A percentile compares a stretch with the other conserved stretches of the same genome.
Conservation (phyloP, 2,888 invertebrate genomes). For the Drosophila peninsularis region DNA sequence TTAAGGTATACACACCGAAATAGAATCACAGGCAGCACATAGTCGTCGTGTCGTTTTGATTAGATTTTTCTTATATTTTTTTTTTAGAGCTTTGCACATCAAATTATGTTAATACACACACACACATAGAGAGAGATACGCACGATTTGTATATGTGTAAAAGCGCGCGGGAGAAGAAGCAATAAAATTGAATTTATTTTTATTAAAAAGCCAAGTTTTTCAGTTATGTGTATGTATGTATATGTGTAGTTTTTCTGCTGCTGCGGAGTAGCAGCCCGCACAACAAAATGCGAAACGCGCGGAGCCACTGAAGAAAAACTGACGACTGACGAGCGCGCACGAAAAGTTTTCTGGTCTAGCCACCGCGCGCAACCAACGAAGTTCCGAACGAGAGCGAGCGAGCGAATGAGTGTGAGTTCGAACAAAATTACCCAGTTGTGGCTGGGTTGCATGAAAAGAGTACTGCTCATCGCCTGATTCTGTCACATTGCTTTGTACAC, state of each 20-base stretch:
- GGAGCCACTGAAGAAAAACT: constrained; percentile 81
- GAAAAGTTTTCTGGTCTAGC: constrained; percentile 65
- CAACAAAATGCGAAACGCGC: constrained; percentile 80
- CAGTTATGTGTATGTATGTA: constrained; percentile 68
- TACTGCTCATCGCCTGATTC: constrained; percentile 16
- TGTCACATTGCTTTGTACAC: constrained; percentile 4
- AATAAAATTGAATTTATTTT: constrained; percentile 79
- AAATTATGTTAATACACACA: constrained; percentile 63
- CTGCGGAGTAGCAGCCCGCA: constrained; percentile 78
- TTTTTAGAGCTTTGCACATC: constrained; percentile 58
- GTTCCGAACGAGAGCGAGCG: constrained; percentile 46
- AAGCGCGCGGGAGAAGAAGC: constrained; percentile 75
- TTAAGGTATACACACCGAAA: constrained; percentile 74
- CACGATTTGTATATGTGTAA: constrained; percentile 62
- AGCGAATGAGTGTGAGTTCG: constrained; percentile 65
- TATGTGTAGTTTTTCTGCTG: constrained; percentile 73
- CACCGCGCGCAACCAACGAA: constrained; percentile 55
- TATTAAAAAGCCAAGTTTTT: constrained; percentile 68
- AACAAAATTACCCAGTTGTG: constrained; percentile 44
- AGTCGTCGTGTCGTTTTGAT: constrained; percentile 78
- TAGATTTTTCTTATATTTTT: constrained; percentile 42
- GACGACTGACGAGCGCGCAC: constrained; percentile 73
- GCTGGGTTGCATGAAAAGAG: constrained; percentile 11
- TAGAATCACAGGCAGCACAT: constrained; percentile 80
- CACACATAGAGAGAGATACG: constrained; percentile 46